phyloP scores from a whole-genome alignment of 1,140 invertebrate genomes.

The Drosophila persimilis region DNA sequence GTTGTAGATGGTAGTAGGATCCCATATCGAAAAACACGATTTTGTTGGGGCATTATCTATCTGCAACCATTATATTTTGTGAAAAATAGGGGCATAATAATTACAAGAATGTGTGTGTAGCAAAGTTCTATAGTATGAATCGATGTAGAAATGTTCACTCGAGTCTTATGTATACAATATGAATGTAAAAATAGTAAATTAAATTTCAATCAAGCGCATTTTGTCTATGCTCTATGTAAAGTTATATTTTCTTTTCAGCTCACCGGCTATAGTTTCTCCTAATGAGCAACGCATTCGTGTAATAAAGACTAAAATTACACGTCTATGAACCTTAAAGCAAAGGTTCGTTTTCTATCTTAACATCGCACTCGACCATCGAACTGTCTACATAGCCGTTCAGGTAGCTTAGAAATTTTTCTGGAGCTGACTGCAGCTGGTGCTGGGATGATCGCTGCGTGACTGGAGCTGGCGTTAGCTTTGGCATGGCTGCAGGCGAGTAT shows the following conservation, averaged over 20 bases:
- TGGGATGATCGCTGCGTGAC: neutral
- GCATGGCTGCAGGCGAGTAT: conserved; percentile 7
- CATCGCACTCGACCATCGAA: conserved; percentile 63
- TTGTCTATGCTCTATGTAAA: neutral
- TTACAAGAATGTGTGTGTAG: too few relatives aligned
- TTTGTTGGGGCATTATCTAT: too few relatives aligned
- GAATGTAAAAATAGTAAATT: neutral
- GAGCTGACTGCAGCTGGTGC: conserved; percentile 8
- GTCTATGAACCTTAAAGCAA: conserved; percentile 25
- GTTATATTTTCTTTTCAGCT: too few relatives aligned
- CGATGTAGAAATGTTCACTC: too few relatives aligned
- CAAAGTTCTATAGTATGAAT: too few relatives aligned
- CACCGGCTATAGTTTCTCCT: neutral
- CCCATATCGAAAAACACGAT: too few relatives aligned
- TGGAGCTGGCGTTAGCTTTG: conserved; percentile 42
- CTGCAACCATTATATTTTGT: too few relatives aligned
- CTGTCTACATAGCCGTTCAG: conserved; percentile 33
- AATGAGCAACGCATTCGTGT: neutral
- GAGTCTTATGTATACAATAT: too few relatives aligned
- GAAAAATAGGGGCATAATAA: too few relatives aligned
- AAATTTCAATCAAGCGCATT: neutral
- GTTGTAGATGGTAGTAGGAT: too few relatives aligned
- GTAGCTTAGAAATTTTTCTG: neutral
- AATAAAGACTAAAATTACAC: conserved; percentile 1
- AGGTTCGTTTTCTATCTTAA: conserved; percentile 69